Conservation (phyloP, 2,888 invertebrate species). For the Branchellion lobata region DNA sequence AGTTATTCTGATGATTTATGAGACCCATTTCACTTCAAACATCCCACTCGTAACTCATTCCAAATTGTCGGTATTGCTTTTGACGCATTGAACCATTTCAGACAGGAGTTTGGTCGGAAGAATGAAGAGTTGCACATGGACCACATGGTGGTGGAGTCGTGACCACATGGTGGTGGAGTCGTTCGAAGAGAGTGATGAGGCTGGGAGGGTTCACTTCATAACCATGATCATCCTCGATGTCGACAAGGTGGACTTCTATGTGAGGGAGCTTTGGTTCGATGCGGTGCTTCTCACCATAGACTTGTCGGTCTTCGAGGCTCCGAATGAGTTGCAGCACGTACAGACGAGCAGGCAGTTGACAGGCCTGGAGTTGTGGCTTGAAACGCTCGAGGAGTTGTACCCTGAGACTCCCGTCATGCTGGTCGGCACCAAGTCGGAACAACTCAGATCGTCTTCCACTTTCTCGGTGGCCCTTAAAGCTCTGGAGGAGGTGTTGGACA, state of each 20-base stretch:
- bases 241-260: slow-evolving; percentile 34
- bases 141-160: background rate
- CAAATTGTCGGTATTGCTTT: too few relatives aligned
- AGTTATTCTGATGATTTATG: too few relatives aligned
- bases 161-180: background rate
- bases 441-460: slow-evolving; percentile 26
- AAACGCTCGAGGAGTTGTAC: slow-evolving; percentile 32
- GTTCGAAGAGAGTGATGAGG: slow-evolving; percentile 28
- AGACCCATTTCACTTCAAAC: too few relatives aligned
- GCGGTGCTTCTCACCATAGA: slow-evolving; percentile 33
- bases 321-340: slow-evolving; percentile 23
- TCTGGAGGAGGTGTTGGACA: slow-evolving; percentile 50
- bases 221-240: slow-evolving; percentile 28
- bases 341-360: slow-evolving; percentile 23
- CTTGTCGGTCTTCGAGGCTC: slow-evolving; percentile 39
- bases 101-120: background rate
- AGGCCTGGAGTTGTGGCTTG: slow-evolving; percentile 40
- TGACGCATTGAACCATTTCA: background rate
- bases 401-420: slow-evolving; percentile 44
- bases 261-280: slow-evolving; percentile 32
- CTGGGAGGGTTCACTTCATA: slow-evolving; percentile 7
- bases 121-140: slow-evolving; percentile 12
- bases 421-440: slow-evolving; percentile 45
- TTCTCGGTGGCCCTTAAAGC: slow-evolving; percentile 49
- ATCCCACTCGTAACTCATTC: too few relatives aligned